Percentiles rank a stretch among this genome's conserved stretches.
Conservation (phyloP, 2,113 vertebrate genomes). For the Shinisaurus crocodilurus region DNA sequence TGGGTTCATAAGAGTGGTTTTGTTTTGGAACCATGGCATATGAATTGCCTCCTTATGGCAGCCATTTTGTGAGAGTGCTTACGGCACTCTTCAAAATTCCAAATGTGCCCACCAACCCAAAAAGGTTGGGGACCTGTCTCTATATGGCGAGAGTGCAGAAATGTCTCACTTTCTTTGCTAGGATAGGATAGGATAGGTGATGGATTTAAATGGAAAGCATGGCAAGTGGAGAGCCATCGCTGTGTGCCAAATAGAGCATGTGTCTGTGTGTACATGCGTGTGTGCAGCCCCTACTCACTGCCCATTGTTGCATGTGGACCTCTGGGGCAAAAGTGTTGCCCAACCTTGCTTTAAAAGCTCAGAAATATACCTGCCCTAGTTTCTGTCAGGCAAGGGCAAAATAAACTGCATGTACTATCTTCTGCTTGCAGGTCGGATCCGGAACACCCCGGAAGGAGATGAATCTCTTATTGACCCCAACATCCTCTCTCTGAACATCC, state of each 20-base stretch:
- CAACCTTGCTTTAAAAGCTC: background rate
- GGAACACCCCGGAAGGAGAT: constrained; percentile 91
- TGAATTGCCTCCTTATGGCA: no score
- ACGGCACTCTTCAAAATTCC: no score
- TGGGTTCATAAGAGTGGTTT: no score
- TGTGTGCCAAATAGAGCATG: background rate
- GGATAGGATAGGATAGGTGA: no score
- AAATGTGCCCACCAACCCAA: no score
- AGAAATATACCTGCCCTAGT: background rate
- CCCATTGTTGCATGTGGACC: no score
- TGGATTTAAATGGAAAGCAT: background rate
- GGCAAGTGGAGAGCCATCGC: background rate
- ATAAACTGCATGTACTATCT: fast-evolving
- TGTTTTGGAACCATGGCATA: no score
- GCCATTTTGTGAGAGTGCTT: no score
- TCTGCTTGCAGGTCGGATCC: constrained; percentile 86
- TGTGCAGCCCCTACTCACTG: background rate
- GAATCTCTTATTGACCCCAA: constrained; percentile 95
- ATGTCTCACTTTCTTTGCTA: no score
- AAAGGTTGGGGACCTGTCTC: no score
- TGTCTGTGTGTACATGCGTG: background rate
- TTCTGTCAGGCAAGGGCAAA: background rate
- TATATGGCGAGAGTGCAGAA: background rate
- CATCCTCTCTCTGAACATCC: constrained; percentile 95
- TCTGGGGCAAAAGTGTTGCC: no score